Conservation (phyloP, 1,140 invertebrate species). For the Eriosoma lanigerum region DNA sequence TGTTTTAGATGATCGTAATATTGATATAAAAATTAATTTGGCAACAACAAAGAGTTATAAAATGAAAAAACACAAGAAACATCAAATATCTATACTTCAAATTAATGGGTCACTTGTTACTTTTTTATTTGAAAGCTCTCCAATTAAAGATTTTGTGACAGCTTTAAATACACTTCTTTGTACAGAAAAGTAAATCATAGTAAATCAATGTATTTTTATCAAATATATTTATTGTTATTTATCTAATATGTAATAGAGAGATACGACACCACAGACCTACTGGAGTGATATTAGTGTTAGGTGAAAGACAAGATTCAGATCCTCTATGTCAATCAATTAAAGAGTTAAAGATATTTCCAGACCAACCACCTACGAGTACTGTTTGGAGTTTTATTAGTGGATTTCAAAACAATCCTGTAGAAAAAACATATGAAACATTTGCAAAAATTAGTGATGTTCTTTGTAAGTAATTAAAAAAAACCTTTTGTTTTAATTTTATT, state of each 20-base stretch:
- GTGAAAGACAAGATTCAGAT: constrained; percentile 67
- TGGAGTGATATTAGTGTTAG: constrained; percentile 61
- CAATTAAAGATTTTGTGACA: constrained; percentile 76
- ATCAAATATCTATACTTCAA: constrained; percentile 71
- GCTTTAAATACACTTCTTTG: constrained; percentile 66
- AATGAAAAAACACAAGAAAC: constrained; percentile 67
- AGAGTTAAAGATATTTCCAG: constrained; percentile 77
- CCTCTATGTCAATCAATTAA: constrained; percentile 79
- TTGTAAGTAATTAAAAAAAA: constrained; percentile 57
- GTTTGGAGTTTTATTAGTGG: constrained; percentile 72
- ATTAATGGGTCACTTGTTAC: constrained; percentile 75
- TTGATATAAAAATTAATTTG: constrained; percentile 46
- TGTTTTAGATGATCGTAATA: constrained; percentile 24
- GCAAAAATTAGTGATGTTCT: constrained; percentile 76
- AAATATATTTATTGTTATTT: constrained; percentile 38
- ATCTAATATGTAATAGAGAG: constrained; percentile 26
- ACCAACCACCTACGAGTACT: constrained; percentile 65
- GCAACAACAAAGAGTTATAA: constrained; percentile 65
- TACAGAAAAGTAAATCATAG: constrained; percentile 57
- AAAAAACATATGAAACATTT: constrained; percentile 78
- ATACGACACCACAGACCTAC: constrained; percentile 38
- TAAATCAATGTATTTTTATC: not conserved
- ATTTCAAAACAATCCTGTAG: constrained; percentile 74
- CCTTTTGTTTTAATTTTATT: too few species aligned
- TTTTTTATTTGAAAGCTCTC: constrained; percentile 83